Evolutionary conservation across 2,888 invertebrate species (phyloP).

Genomic region (Apomyelois bistriatella): DNA sequence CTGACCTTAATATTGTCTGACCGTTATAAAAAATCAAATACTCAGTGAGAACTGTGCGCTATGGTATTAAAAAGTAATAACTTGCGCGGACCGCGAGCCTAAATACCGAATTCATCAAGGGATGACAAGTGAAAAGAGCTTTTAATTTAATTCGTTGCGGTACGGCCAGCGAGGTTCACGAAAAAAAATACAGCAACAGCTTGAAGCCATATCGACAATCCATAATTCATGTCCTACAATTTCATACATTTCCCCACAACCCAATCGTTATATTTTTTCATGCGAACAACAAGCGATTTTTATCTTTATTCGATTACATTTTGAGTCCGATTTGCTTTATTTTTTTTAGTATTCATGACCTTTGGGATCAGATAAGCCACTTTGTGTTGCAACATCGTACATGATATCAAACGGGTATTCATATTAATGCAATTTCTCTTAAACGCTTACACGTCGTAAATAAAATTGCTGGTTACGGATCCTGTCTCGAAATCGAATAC

Average conservation of each 20-base stretch:
- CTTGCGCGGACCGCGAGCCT: conserved; percentile 42
- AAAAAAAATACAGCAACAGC: conserved; percentile 78
- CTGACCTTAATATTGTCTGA: not conserved
- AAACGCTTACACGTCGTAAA: conserved; percentile 80
- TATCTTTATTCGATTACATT: conserved; percentile 40
- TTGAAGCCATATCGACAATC: conserved; percentile 80
- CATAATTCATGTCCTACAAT: conserved; percentile 80
- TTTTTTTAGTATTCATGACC: conserved; percentile 34
- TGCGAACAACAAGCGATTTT: conserved; percentile 39
- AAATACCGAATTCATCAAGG: conserved; percentile 76
- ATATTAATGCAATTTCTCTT: conserved; percentile 80
- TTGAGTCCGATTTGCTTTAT: conserved; percentile 40
- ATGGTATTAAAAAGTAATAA: conserved; percentile 40
- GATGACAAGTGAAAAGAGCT: conserved; percentile 80
- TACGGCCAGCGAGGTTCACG: conserved; percentile 65
- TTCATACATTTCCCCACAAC: conserved; percentile 65
- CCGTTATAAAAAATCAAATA: not conserved
- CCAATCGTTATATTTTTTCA: conserved; percentile 42
- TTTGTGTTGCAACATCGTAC: conserved; percentile 76
- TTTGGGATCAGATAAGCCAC: conserved; percentile 37
- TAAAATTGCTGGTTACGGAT: conserved; percentile 73
- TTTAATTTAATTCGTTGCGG: conserved; percentile 80
- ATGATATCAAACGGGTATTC: conserved; percentile 78
- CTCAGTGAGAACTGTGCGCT: conserved; percentile 1
- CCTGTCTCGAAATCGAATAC: conserved; percentile 49